Base-by-base conservation (phyloP, 2,797 vertebrate species). In the Kryptolebias ocellatus region DNA sequence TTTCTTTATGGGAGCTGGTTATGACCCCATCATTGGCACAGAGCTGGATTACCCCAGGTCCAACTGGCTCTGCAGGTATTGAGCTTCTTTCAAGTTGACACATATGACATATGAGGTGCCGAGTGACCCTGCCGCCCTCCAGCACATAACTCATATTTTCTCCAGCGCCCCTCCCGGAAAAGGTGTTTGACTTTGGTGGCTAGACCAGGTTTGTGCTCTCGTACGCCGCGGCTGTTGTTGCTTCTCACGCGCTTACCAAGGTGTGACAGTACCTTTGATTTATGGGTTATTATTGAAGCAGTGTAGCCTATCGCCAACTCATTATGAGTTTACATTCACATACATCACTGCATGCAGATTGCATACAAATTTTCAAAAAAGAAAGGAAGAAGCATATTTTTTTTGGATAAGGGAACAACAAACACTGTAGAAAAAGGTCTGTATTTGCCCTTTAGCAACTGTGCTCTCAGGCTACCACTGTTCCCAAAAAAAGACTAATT, bases 231-330 rank as follows among this genome's bases (percentile, higher is more conserved):
- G 79, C 84, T 88, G 83, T 87, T 85, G 88, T 91, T 87, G 80
- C 89, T 84, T 83, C 80, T 84, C 81, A 85, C 44, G 2, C 70
- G 77, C 84, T 79, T 74, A 85, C 77, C 81, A 82, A 88, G 82
- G 88, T 91, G 90, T 90, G 91, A 91, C 91, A 83, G 87, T 70
- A 73, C 74, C 76, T 90, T 86, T 93, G 91, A 93, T 93, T 91
- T 92, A 93, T 93, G 90, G 89, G 83, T 88, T 93, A 92, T 93
- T 92, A 92, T 90, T 90, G 90, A 91, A 89, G 92, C 92, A 89
- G 87, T 82, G 89, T 90, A 91, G 87, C 90, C 89, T 90, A 88
- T 91, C 89, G 87, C 89, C 89, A 89, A 85, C 89, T 92, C 91
- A 90, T 92, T 91, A 92, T 89, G 84, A 89, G 83, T 91, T 92